Evolutionary conservation across 2,113 vertebrate genomes (phyloP), one percentile per base, ranked within the genome.

Genomic region (Crotalus tigris): DNA sequence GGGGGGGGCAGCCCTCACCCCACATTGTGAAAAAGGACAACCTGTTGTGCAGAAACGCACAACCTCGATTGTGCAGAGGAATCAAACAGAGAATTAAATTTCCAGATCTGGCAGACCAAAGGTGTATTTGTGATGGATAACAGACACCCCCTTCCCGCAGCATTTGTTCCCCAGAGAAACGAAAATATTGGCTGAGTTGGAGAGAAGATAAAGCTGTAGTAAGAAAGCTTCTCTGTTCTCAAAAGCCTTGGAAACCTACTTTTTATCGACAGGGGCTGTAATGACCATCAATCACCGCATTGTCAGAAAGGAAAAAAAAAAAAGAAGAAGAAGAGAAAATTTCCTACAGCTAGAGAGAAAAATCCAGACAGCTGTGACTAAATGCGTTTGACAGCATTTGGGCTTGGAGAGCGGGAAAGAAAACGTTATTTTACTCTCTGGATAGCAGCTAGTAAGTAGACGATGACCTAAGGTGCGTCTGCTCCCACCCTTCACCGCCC

Each of bases 271-370:
- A 75, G 64, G 5, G 4, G 2, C 13, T 75, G 5, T 6, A 75
- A 75, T 33, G 29, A 75, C 64, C n/a, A 75, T 75, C n/a, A 33
- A 33, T 75, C 13, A 4, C n/a, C 2, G n/a, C 13, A 75, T 33
- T 33, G 29, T 33, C 13, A 5, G 33, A 33, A 33, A 33, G n/a
- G 4, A 12, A 0, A 1, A 1, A 1, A 1, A 69, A 15, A 15
- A 0, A 55, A 12, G 4, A 46, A 46, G 46, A 46, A 46, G 46
- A 46, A 1, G 1, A n/a, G 12, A n/a, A 12, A 75, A 6, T 75
- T n/a, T 75, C 64, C 64, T 33, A 17, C 13, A 0, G 1, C 2
- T 0, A 0, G 64, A 75, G 59, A 9, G 24, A 26, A 17, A 75
- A 75, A 33, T 33, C 59, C 5, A 33, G 4, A 75, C 4, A 0